phyloP scores from a whole-genome alignment of 2,797 vertebrate species.

The Cetoscarus ocellatus region DNA sequence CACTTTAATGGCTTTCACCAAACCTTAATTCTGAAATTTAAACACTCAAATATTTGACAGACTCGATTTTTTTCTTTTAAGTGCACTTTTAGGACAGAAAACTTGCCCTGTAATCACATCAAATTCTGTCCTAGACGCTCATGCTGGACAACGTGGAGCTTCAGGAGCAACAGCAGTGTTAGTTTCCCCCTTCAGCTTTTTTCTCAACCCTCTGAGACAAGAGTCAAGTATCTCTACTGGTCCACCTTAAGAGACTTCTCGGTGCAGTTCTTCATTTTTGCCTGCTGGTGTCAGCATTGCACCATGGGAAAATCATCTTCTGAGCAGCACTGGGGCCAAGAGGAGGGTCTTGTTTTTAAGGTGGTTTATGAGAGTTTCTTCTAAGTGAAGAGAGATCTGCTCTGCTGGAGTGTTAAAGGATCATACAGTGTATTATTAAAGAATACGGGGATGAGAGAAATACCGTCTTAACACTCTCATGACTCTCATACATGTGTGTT shows the following conservation, averaged over 20 bases:
- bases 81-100: too few relatives aligned
- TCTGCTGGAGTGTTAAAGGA: conserved; percentile 1
- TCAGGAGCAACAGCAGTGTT: neutral
- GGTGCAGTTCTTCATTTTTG: conserved; percentile 50
- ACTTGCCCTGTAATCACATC: too few relatives aligned
- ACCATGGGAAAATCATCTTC: neutral
- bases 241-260: conserved; percentile 76
- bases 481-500: neutral
- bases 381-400: conserved; percentile 13
- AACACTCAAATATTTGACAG: too few relatives aligned
- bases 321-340: conserved; percentile 10
- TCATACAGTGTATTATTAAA: neutral
- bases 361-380: conserved; percentile 51
- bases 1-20: too few relatives aligned
- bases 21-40: too few relatives aligned
- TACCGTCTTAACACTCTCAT: neutral
- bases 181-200: neutral
- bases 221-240: conserved; percentile 14
- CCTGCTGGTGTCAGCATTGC: conserved; percentile 71
- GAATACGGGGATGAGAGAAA: neutral
- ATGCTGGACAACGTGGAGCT: too few relatives aligned
- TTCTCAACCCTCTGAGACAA: neutral
- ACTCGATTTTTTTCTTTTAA: too few relatives aligned
- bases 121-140: too few relatives aligned
- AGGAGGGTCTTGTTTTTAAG: conserved; percentile 75